phyloP scores from a whole-genome alignment of 2,113 vertebrate genomes.

The Carassius auratus region DNA sequence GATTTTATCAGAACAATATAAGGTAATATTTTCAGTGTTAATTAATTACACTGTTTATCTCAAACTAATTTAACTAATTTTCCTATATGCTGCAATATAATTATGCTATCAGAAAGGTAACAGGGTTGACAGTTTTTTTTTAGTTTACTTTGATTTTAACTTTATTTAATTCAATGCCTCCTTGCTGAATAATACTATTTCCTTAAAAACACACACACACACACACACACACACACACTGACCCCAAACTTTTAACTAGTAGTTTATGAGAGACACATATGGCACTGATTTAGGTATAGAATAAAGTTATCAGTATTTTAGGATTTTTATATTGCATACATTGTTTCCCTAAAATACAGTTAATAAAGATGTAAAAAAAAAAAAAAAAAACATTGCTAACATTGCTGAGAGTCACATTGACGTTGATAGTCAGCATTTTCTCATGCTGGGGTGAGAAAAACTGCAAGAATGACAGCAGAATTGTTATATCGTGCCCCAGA shows the following conservation, averaged over 20 bases:
- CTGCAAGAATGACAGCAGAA: constrained; percentile 28
- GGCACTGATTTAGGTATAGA: neutral
- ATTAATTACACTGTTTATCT: neutral
- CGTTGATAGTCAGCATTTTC: constrained; percentile 50
- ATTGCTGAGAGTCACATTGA: constrained; percentile 18
- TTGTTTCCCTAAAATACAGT: neutral
- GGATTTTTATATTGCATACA: neutral
- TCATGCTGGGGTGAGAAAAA: constrained; percentile 46
- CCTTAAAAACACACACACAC: too few species aligned
- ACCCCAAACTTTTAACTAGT: too few species aligned
- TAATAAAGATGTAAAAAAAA: neutral
- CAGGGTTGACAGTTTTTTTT: neutral
- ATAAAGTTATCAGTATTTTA: neutral
- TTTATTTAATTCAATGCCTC: too few species aligned
- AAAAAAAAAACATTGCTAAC: neutral
- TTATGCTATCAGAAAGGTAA: neutral
- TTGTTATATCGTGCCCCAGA: constrained; percentile 17
- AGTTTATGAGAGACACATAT: neutral
- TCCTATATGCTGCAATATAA: neutral
- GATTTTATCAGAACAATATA: neutral
- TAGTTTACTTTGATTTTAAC: too few species aligned
- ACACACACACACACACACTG: too few species aligned
- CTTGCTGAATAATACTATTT: too few species aligned
- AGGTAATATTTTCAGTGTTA: neutral
- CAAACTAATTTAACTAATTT: neutral